Evolutionary conservation across 2,888 invertebrate genomes (phyloP).

Genomic region (Therioaphis trifolii): DNA sequence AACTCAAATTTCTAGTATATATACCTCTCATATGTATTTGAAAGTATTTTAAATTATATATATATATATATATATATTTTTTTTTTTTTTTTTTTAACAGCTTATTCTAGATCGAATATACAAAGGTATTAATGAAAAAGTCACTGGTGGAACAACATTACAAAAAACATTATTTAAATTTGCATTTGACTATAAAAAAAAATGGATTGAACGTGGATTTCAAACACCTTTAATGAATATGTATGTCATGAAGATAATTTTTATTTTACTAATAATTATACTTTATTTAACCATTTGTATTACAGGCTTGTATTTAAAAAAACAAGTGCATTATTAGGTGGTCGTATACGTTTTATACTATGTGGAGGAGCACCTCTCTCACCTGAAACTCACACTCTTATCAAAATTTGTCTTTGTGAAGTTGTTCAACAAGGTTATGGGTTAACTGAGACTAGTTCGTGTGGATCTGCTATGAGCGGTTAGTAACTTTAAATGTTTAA

Average conservation of each 20-base stretch:
- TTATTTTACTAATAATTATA: background rate
- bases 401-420: constrained; percentile 89
- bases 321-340: constrained; percentile 83
- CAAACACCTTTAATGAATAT: constrained; percentile 81
- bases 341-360: constrained; percentile 87
- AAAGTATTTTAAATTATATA: background rate
- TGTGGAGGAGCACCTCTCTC: constrained; percentile 96
- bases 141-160: constrained; percentile 82
- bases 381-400: constrained; percentile 94
- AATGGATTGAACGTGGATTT: constrained; percentile 86
- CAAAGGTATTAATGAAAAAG: constrained; percentile 93
- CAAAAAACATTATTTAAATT: constrained; percentile 90
- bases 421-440: constrained; percentile 95
- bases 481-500: constrained; percentile 67
- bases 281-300: constrained; percentile 59
- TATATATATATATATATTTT: too few relatives aligned
- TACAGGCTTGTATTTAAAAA: constrained; percentile 74
- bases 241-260: constrained; percentile 68
- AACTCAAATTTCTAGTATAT: background rate
- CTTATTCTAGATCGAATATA: constrained; percentile 96
- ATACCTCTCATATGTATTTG: background rate
- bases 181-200: constrained; percentile 92
- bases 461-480: constrained; percentile 88
- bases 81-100: constrained; percentile 70
- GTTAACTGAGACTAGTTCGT: constrained; percentile 95